Percentiles rank a stretch among this genome's conserved stretches.
Evolutionary conservation across 2,113 vertebrate genomes (phyloP).

Genomic region (Etheostoma cragini): DNA sequence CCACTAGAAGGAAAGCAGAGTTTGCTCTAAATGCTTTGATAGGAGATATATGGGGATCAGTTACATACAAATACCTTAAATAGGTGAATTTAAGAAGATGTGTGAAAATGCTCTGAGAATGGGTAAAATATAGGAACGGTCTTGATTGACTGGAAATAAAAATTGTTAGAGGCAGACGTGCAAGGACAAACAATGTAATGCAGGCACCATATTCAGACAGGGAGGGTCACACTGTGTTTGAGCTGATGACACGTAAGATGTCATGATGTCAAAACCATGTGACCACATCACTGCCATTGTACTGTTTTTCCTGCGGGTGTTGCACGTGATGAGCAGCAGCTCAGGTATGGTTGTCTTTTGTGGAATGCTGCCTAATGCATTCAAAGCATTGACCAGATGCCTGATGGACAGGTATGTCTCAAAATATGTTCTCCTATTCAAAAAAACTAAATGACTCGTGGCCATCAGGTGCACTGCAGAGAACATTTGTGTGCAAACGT

Average conservation of each 20-base stretch:
- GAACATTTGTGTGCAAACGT: slow-evolving; percentile 2
- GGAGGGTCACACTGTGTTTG: slow-evolving; percentile 18
- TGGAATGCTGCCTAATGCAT: slow-evolving; percentile 53
- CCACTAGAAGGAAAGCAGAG: too few relatives aligned
- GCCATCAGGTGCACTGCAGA: slow-evolving; percentile 2
- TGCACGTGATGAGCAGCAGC: slow-evolving; percentile 19
- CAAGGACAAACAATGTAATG: not conserved
- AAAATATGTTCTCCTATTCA: not conserved
- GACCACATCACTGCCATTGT: not conserved
- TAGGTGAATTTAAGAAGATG: too few relatives aligned
- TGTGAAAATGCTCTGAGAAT: too few relatives aligned
- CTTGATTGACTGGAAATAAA: not conserved
- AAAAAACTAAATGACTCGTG: slow-evolving; percentile 55
- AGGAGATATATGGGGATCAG: too few relatives aligned
- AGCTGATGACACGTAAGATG: slow-evolving; percentile 38
- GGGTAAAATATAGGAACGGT: not conserved
- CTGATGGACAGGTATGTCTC: slow-evolving; percentile 56
- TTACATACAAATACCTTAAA: too few relatives aligned
- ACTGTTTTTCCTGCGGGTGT: slow-evolving; percentile 22
- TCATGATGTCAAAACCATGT: not conserved
- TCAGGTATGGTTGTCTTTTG: slow-evolving; percentile 46
- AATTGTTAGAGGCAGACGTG: not conserved
- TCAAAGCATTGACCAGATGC: slow-evolving; percentile 44
- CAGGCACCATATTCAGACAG: not conserved
- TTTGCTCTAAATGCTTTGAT: too few relatives aligned